phyloP scores from a whole-genome alignment of 2,113 vertebrate genomes.

The Oceanodroma tethys region DNA sequence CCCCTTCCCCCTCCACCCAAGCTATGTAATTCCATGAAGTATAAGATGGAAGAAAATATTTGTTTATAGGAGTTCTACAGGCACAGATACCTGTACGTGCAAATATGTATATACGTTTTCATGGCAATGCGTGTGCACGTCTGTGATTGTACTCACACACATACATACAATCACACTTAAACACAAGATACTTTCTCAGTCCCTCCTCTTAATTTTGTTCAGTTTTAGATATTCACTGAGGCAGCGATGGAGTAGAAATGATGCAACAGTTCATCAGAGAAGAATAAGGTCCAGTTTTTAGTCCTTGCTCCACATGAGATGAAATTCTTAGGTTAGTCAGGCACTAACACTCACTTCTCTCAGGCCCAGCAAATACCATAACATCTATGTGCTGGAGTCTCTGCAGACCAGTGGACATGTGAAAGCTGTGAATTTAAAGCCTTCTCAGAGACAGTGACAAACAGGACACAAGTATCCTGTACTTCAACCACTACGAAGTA shows the following conservation, averaged over 20 bases:
- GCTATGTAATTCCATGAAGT: not conserved
- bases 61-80: not conserved
- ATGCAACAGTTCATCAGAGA: not conserved
- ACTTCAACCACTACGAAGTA: not conserved
- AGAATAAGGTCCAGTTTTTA: not conserved
- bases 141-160: not conserved
- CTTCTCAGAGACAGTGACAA: not conserved
- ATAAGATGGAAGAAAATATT: not conserved
- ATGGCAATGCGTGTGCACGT: accelerated
- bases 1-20: not conserved
- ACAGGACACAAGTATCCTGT: not conserved
- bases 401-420: not conserved
- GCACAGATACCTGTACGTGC: not conserved
- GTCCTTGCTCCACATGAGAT: not conserved
- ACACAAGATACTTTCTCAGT: not conserved
- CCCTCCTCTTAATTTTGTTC: not conserved
- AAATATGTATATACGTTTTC: not conserved
- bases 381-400: accelerated
- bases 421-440: not conserved
- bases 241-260: not conserved
- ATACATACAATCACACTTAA: not conserved
- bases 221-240: not conserved
- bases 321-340: not conserved
- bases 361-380: not conserved
- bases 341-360: not conserved